Evolutionary conservation across 2,888 invertebrate species (phyloP), one percentile per base, ranked within the genome.

Genomic region (Ischnura elegans): DNA sequence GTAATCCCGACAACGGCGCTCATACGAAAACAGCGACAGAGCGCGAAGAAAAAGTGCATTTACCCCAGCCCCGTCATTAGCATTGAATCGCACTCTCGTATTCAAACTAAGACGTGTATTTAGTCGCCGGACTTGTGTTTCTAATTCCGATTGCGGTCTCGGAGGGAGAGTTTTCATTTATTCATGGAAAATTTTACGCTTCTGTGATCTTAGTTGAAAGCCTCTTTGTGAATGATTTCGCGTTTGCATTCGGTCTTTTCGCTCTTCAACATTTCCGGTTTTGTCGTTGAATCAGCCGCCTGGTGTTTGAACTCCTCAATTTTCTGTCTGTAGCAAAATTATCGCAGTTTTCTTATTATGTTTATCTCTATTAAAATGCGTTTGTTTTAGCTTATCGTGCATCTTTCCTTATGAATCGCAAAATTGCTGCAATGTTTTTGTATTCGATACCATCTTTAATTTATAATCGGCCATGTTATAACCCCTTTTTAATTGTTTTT

Each of bases 41-140:
- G 76, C 76, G 76, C 29, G 76, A 36, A 76, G 76, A 36, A 76
- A n/a, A 36, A 16, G 36, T 36, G 76, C 76, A 36, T 76, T 76
- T 76, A 76, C 36, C 36, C 76, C 25, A 2, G n/a, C n/a, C 25
- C n/a, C 10, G 76, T n/a, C 76, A 76, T 76, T 76, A 76, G 76
- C 76, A 76, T 76, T 76, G 76, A 76, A 76, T 76, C 25, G 76
- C 76, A 10, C 16, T 76, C 76, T n/a, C 76, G 13, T 76, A 76
- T 76, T 76, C 76, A 76, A 76, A 76, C 76, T 29, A 76, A 76
- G 76, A 76, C 3, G 76, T 36, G 76, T 76, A 76, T 76, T 76
- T 76, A 36, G 76, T 76, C 76, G 76, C 36, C 25, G 29, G 76
- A 36, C 76, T 76, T 76, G 76, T 29, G 76, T 76, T 76, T 76